Conservation (phyloP, 2,888 invertebrate genomes). For the Drosophila affinis region DNA sequence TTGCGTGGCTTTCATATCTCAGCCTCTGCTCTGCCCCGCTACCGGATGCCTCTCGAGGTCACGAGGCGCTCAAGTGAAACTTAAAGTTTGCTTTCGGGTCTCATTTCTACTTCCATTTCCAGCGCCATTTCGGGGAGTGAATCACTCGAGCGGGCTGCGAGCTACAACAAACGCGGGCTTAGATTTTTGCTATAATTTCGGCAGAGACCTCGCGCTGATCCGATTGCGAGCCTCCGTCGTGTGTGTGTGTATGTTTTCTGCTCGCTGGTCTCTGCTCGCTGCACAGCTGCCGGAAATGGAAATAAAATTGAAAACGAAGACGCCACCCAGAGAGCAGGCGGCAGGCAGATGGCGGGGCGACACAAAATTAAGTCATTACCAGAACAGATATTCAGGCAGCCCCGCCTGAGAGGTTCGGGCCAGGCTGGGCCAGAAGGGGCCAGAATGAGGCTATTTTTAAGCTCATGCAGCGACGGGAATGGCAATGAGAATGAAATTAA, state of each 20-base stretch:
- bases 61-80: slow-evolving; percentile 68
- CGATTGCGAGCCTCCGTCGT: slow-evolving; percentile 9
- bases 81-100: slow-evolving; percentile 33
- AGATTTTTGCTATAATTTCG: slow-evolving; percentile 24
- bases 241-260: slow-evolving; percentile 2
- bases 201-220: slow-evolving; percentile 9
- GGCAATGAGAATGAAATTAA: not conserved
- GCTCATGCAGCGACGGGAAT: not conserved
- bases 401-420: not conserved
- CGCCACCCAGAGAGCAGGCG: not conserved
- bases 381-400: slow-evolving; percentile 4
- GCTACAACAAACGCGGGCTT: slow-evolving; percentile 32
- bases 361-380: slow-evolving; percentile 35
- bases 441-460: not conserved
- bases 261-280: not conserved
- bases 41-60: slow-evolving; percentile 55
- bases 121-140: slow-evolving; percentile 22
- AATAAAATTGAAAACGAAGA: slow-evolving; percentile 10
- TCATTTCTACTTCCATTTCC: slow-evolving; percentile 3
- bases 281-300: slow-evolving; percentile 44
- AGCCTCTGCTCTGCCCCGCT: not conserved
- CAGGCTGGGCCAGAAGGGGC: not conserved
- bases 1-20: slow-evolving; percentile 43
- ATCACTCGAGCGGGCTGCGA: slow-evolving; percentile 22
- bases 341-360: not conserved